A percentile compares a stretch with the other conserved stretches of the same genome.
phyloP scores from a whole-genome alignment of 2,888 invertebrate species.

The Brachylomia viminalis region DNA sequence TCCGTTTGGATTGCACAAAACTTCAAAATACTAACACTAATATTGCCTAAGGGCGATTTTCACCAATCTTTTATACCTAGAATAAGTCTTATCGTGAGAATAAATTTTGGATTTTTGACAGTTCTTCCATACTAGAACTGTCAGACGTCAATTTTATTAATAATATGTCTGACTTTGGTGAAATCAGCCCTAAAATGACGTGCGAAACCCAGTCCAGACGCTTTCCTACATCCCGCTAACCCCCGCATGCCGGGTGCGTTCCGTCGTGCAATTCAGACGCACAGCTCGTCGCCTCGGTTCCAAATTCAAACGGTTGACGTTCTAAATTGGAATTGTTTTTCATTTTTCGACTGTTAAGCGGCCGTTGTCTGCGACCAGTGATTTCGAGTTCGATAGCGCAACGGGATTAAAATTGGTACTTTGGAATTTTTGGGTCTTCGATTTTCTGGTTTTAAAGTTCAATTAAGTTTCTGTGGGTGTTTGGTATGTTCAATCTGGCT shows the following conservation, averaged over 20 bases:
- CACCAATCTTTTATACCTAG: too few species aligned
- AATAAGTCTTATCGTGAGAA: too few species aligned
- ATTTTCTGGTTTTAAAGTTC: constrained; percentile 60
- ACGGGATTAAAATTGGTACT: constrained; percentile 68
- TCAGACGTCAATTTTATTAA: too few species aligned
- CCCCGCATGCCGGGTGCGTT: constrained; percentile 77
- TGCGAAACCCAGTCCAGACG: constrained; percentile 57
- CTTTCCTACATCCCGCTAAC: constrained; percentile 56
- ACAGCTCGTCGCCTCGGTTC: constrained; percentile 78
- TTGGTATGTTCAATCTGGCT: constrained; percentile 43
- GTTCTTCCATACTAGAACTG: too few species aligned
- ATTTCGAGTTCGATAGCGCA: constrained; percentile 76
- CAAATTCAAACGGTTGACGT: constrained; percentile 88
- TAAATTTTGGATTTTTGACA: too few species aligned
- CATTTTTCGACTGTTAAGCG: constrained; percentile 85
- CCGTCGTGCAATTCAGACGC: constrained; percentile 73
- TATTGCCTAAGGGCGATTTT: too few species aligned
- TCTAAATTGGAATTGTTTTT: constrained; percentile 88
- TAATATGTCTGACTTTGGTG: too few species aligned
- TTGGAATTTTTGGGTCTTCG: constrained; percentile 58
- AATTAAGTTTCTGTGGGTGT: constrained; percentile 53
- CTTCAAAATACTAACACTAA: constrained; percentile 45
- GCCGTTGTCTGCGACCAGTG: constrained; percentile 81
- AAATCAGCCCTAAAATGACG: too few species aligned
- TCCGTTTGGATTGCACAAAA: constrained; percentile 1